These are phyloP conservation scores for Forficula auricularia DNA, from an alignment of 1,140 invertebrate genomes.

Conservation along the genomic window DNA sequence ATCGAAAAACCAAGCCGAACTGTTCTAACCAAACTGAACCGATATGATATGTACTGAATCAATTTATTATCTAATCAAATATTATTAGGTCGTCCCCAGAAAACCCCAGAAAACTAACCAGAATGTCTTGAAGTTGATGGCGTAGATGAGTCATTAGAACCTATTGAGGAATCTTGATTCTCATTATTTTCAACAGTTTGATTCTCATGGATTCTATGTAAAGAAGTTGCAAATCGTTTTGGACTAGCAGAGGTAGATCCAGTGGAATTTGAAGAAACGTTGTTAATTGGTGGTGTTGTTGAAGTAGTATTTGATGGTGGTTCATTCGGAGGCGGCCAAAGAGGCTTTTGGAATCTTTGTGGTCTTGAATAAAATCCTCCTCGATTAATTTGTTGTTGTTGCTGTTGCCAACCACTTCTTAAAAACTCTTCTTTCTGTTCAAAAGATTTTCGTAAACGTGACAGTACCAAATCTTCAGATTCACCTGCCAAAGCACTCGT, in stretches of 20 bases:
- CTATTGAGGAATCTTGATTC: too few relatives aligned
- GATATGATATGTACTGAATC: too few relatives aligned
- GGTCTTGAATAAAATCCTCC: constrained; percentile 59
- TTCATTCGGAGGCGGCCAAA: constrained; percentile 44
- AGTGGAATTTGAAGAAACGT: constrained; percentile 14
- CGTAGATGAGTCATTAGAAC: too few relatives aligned
- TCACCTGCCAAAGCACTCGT: too few relatives aligned
- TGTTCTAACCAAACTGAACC: too few relatives aligned
- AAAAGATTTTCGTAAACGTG: constrained; percentile 55
- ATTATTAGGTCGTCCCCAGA: too few relatives aligned
- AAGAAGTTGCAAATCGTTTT: constrained; percentile 32
- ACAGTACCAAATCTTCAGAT: constrained; percentile 12
- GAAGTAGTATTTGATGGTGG: constrained; percentile 7
- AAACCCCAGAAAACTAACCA: too few relatives aligned
- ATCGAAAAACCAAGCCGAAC: too few relatives aligned
- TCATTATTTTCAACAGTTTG: constrained; percentile 20
- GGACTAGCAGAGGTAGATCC: constrained; percentile 13
- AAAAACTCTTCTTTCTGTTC: constrained; percentile 79
- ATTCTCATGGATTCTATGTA: constrained; percentile 45
- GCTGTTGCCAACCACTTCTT: constrained; percentile 31
- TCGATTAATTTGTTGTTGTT: constrained; percentile 14
- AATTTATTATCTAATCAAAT: too few relatives aligned
- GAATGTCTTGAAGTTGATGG: too few relatives aligned
- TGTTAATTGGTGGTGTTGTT: neutral
- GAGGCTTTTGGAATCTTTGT: constrained; percentile 49